A percentile compares a stretch with the other conserved stretches of the same genome.
phyloP scores from a whole-genome alignment of 1,140 invertebrate species.

The Drosophila ercepeae region DNA sequence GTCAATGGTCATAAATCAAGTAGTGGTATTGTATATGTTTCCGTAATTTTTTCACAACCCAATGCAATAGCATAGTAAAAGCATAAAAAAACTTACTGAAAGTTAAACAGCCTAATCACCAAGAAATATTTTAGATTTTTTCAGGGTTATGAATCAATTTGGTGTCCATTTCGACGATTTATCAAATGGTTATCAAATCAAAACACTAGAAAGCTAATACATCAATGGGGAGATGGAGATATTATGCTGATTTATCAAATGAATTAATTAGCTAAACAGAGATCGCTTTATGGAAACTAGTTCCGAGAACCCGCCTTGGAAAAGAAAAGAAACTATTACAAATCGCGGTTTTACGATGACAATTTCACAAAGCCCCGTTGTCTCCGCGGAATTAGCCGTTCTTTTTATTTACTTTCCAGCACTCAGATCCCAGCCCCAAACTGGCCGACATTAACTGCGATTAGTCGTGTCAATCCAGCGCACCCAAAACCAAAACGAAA shows the following conservation, averaged over 20 bases:
- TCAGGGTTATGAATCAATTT: background rate
- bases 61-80: background rate
- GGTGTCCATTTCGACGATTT: background rate
- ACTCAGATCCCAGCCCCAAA: conserved; percentile 31
- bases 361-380: conserved; percentile 16
- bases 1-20: conserved; percentile 1
- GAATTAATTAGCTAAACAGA: conserved; percentile 14
- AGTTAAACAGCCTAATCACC: background rate
- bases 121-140: background rate
- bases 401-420: conserved; percentile 42
- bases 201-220: conserved; percentile 29
- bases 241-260: conserved; percentile 16
- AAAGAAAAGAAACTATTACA: conserved; percentile 35
- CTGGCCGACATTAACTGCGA: conserved; percentile 57
- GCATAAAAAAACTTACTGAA: background rate
- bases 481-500: conserved; percentile 4
- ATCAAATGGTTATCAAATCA: conserved; percentile 8
- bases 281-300: conserved; percentile 49
- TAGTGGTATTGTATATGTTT: background rate
- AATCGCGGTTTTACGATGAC: conserved; percentile 28
- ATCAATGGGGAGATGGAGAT: conserved; percentile 15
- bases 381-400: conserved; percentile 30
- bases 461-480: conserved; percentile 51
- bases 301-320: conserved; percentile 55
- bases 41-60: background rate